Evolutionary conservation across 2,888 invertebrate genomes (phyloP).

Genomic region (Xanthorhoe spadicearia): DNA sequence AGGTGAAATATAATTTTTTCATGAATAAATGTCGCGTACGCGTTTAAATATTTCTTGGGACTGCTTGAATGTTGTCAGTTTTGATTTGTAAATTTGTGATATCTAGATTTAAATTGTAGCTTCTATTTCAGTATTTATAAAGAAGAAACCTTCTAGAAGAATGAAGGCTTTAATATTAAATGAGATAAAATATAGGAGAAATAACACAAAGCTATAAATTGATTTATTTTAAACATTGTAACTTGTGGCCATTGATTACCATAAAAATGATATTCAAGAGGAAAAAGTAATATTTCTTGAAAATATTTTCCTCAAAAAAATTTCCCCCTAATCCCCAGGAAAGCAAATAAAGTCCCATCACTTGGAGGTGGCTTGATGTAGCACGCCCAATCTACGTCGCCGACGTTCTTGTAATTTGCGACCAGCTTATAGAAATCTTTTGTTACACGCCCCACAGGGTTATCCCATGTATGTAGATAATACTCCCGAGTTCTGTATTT

Average conservation of each 20-base stretch:
- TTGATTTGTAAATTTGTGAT: conserved; percentile 11
- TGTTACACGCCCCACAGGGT: conserved; percentile 17
- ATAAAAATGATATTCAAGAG: neutral
- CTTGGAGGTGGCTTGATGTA: conserved; percentile 28
- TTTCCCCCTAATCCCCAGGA: conserved; percentile 4
- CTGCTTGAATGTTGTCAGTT: conserved; percentile 13
- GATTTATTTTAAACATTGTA: neutral
- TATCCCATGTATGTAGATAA: neutral
- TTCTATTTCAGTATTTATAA: neutral
- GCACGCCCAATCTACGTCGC: conserved; percentile 23
- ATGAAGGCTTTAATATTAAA: neutral
- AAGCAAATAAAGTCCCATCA: conserved; percentile 39
- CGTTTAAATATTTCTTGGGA: conserved; percentile 17
- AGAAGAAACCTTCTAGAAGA: neutral
- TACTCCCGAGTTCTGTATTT: neutral
- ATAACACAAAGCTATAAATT: neutral
- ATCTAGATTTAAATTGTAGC: neutral
- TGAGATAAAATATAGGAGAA: neutral
- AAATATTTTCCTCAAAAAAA: neutral
- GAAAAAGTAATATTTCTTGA: neutral
- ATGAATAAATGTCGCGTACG: conserved; percentile 19
- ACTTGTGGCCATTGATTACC: neutral
- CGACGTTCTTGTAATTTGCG: conserved; percentile 31
- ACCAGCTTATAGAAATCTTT: conserved; percentile 20
- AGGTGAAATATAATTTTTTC: conserved; percentile 10